Conservation (phyloP, 2,113 vertebrate species). For the Aldabrachelys gigantea region DNA sequence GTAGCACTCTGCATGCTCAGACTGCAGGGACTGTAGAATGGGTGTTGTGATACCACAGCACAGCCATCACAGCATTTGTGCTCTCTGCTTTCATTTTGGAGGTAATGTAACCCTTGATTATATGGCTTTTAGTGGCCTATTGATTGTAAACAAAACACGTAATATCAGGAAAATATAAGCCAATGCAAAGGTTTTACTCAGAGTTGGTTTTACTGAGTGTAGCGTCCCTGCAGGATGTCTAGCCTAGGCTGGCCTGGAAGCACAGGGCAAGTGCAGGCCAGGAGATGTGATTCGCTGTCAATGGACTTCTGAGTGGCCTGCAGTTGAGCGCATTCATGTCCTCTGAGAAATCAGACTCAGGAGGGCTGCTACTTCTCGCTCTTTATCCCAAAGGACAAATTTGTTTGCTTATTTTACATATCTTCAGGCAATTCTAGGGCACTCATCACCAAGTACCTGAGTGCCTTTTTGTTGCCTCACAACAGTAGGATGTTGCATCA, state of each 20-base stretch:
- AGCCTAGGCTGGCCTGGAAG: neutral
- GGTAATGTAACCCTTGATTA: neutral
- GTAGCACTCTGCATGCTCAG: neutral
- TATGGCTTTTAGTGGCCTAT: neutral
- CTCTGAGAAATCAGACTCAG: neutral
- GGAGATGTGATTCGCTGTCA: neutral
- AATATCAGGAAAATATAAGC: neutral
- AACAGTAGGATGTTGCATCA: fast-evolving
- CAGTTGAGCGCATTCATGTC: fast-evolving
- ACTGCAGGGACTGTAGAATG: neutral
- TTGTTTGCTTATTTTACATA: conserved; percentile 28
- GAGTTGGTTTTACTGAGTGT: neutral
- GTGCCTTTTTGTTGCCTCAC: fast-evolving
- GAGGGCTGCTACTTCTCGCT: neutral
- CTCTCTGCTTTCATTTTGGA: neutral
- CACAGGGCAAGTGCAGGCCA: neutral
- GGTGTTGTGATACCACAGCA: neutral
- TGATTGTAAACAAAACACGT: neutral
- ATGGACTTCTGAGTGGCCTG: neutral
- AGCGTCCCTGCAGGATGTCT: neutral
- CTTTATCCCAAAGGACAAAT: conserved; percentile 5
- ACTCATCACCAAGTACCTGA: neutral
- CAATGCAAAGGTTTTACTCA: neutral
- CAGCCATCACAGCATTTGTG: neutral
- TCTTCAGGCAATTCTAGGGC: neutral